Percentiles rank a stretch among this genome's conserved stretches.
Conservation (phyloP, 2,113 vertebrate genomes). For the Oostethus manadensis region DNA sequence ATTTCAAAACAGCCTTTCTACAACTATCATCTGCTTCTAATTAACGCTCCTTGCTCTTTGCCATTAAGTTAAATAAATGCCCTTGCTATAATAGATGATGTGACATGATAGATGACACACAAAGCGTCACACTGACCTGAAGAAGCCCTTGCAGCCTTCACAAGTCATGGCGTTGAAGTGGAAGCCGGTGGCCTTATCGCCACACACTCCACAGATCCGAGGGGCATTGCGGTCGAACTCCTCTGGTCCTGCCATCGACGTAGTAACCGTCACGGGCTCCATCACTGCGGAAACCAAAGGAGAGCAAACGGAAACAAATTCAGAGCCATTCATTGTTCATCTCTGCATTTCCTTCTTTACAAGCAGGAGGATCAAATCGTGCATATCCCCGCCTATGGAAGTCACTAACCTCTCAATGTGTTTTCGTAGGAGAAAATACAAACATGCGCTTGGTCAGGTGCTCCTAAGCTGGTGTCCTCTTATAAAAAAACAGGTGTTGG, state of each 20-base stretch:
- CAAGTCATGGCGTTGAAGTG: constrained; percentile 99
- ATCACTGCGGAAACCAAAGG: constrained; percentile 59
- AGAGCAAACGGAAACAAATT: background rate
- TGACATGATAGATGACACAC: too few relatives aligned
- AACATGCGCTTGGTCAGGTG: background rate
- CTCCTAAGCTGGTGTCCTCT: constrained; percentile 26
- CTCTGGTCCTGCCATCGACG: constrained; percentile 70
- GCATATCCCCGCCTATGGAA: background rate
- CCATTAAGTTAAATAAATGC: too few relatives aligned
- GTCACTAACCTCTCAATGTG: constrained; percentile 1
- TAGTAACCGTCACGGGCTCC: constrained; percentile 79
- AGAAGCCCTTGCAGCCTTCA: constrained; percentile 98
- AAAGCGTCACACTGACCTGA: constrained; percentile 73
- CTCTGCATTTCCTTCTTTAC: background rate
- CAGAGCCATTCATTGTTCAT: background rate
- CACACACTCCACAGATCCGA: constrained; percentile 91
- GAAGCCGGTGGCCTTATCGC: constrained; percentile 91
- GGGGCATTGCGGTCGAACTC: constrained; percentile 84
- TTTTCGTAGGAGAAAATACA: background rate
- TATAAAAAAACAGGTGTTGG: constrained; percentile 53
- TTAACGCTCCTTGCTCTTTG: too few relatives aligned
- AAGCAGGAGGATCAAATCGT: background rate
- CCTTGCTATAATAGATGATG: too few relatives aligned
- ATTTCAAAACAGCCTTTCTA: too few relatives aligned
- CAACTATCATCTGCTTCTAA: too few relatives aligned